Evolutionary conservation across 2,113 vertebrate species (phyloP).

Genomic region (Salvelinus sp.): DNA sequence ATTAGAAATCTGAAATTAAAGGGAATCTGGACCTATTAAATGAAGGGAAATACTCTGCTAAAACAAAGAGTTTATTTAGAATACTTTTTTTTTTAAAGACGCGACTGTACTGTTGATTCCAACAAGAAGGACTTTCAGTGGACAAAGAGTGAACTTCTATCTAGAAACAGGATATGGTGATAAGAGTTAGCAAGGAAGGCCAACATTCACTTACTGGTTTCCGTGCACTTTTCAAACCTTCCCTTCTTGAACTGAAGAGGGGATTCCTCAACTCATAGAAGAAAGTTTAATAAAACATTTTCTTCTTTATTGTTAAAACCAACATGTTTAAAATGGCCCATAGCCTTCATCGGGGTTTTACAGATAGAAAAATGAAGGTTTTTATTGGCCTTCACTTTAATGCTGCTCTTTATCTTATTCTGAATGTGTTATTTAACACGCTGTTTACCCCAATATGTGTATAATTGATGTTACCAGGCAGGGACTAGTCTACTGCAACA

Average conservation of each 20-base stretch:
- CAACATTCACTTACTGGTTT: slow-evolving; percentile 28
- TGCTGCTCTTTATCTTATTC: background rate
- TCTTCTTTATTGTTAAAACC: no score
- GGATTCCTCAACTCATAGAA: no score
- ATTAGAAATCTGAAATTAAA: slow-evolving; percentile 11
- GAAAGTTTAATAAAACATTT: no score
- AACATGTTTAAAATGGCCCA: no score
- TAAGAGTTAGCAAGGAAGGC: slow-evolving; percentile 41
- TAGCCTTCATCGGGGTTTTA: no score
- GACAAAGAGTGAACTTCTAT: slow-evolving; percentile 62
- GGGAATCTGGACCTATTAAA: slow-evolving; percentile 31
- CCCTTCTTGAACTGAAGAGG: background rate
- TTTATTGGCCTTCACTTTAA: background rate
- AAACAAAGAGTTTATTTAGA: slow-evolving; percentile 39
- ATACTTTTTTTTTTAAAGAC: background rate
- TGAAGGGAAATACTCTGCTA: slow-evolving; percentile 45
- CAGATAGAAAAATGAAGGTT: background rate
- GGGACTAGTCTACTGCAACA: background rate
- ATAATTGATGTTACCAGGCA: background rate
- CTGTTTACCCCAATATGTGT: background rate
- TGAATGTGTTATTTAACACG: no score
- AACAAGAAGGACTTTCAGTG: slow-evolving; percentile 33
- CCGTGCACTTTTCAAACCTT: background rate
- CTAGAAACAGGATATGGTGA: slow-evolving; percentile 55
- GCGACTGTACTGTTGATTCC: slow-evolving; percentile 15